A percentile compares a stretch with the other conserved stretches of the same genome.
phyloP scores from a whole-genome alignment of 2,888 invertebrate genomes.

The Exocentrus adspersus region DNA sequence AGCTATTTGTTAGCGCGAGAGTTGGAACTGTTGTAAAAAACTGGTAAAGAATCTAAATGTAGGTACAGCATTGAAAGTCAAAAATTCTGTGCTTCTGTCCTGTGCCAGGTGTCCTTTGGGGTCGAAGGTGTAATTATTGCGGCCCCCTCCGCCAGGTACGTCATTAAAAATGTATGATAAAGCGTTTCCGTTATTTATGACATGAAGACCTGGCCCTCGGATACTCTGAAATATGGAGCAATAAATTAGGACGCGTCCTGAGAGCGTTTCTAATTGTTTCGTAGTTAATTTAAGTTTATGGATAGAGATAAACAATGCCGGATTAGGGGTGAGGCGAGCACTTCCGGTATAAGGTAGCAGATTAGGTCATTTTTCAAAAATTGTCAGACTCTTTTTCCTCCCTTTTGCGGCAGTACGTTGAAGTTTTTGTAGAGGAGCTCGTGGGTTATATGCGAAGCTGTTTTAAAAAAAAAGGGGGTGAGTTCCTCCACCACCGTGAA shows the following conservation, averaged over 20 bases:
- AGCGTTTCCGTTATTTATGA: conserved; percentile 52
- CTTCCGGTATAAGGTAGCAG: conserved; percentile 30
- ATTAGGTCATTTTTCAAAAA: neutral
- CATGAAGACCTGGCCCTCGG: conserved; percentile 41
- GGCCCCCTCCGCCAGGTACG: conserved; percentile 52
- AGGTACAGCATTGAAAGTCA: too few species aligned
- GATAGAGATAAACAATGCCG: conserved; percentile 37
- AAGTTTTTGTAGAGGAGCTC: too few species aligned
- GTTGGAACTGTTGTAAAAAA: too few species aligned
- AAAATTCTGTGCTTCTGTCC: conserved; percentile 27
- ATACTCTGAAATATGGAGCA: conserved; percentile 47
- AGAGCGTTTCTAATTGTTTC: conserved; percentile 58
- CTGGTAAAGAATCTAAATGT: too few species aligned
- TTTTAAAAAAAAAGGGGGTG: neutral
- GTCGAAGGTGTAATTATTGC: conserved; percentile 60
- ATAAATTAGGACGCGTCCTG: conserved; percentile 45
- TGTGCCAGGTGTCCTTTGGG: conserved; percentile 47
- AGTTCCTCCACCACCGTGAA: neutral
- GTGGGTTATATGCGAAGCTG: too few species aligned
- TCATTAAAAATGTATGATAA: conserved; percentile 57
- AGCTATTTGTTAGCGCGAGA: too few species aligned
- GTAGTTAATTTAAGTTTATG: conserved; percentile 52
- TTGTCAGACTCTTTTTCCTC: too few species aligned
- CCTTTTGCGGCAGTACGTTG: too few species aligned
- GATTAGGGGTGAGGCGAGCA: conserved; percentile 35